Evolutionary conservation across 2,888 invertebrate species (phyloP), one percentile per base, ranked within the genome.

Genomic region (Sminthurinus aureus): DNA sequence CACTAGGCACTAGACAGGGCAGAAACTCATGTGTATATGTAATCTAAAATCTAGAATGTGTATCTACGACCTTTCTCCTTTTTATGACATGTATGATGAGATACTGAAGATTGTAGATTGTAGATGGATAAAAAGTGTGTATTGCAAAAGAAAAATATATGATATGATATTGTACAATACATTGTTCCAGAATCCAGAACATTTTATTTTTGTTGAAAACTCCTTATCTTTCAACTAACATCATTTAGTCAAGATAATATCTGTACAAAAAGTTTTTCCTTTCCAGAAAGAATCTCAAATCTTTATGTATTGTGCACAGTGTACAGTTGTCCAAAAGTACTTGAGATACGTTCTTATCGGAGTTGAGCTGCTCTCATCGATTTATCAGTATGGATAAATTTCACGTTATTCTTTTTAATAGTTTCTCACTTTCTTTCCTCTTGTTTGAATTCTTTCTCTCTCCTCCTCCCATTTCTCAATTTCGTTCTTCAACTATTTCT

Each of bases 231-330:
- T 20, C 22, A 58, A 58, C 58, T 50, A 76, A 51, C 22, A 76
- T 76, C 76, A 76, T 76, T 76, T 76, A 58, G 76, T 51, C 9
- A 76, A 76, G 76, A 76, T 24, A 76, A 76, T 76, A 76, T 76
- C 76, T 76, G 20, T 22, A 58, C 13, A 58, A 58, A 58, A 58
- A 58, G 58, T 58, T 51, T 76, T 76, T 50, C 58, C n/a, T 58
- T 24, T 76, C 38, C 24, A 52, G 11, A 58, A 76, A 58, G 76
- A 76, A 76, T 76, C 76, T 76, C 58, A 76, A 76, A 76, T 58
- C 58, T 22, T 50, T 75, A 51, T 52, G 18, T 20, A 15, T 26
- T 52, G 20, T 26, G 71, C n/a, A 67, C n/a, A 11, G n/a, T 67
- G 1, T 38, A 6, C 6, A 38, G 38, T 38, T 38, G 38, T 38